These are phyloP conservation scores for Bovichtus diacanthus DNA, from an alignment of 2,797 vertebrate genomes.

Conservation along the genomic window DNA sequence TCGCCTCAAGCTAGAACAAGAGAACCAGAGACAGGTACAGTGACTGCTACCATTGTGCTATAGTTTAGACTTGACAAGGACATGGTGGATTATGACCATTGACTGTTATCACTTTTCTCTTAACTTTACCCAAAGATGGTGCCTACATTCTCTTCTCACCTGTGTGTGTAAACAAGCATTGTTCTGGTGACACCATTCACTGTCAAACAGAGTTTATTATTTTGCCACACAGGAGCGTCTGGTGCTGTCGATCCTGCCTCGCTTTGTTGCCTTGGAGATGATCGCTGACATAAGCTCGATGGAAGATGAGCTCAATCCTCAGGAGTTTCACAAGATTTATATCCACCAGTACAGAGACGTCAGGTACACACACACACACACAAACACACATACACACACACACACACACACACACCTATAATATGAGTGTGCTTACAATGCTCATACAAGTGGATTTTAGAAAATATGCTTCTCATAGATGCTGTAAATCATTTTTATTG, in stretches of 20 bases:
- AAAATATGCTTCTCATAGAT: background rate
- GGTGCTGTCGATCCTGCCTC: conserved; percentile 85
- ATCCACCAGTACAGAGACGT: conserved; percentile 87
- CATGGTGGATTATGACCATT: background rate
- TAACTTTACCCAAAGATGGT: background rate
- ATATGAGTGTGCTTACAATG: background rate
- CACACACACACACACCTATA: background rate
- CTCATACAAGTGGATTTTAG: background rate
- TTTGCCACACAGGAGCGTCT: conserved; percentile 78
- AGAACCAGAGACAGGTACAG: conserved; percentile 87
- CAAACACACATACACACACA: background rate
- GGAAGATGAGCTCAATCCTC: conserved; percentile 81
- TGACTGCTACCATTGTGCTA: background rate
- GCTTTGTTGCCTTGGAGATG: conserved; percentile 88
- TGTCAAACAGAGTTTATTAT: background rate
- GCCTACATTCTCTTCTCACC: background rate
- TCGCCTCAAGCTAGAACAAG: conserved; percentile 84
- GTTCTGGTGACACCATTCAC: background rate
- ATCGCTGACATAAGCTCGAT: conserved; percentile 84
- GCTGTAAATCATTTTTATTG: background rate
- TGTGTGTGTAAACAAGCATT: background rate
- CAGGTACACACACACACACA: conserved; percentile 73
- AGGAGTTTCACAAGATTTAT: conserved; percentile 87
- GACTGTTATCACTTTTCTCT: background rate
- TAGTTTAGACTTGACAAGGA: background rate